phyloP scores from a whole-genome alignment of 2,113 vertebrate genomes.

The Xiphophorus maculatus region DNA sequence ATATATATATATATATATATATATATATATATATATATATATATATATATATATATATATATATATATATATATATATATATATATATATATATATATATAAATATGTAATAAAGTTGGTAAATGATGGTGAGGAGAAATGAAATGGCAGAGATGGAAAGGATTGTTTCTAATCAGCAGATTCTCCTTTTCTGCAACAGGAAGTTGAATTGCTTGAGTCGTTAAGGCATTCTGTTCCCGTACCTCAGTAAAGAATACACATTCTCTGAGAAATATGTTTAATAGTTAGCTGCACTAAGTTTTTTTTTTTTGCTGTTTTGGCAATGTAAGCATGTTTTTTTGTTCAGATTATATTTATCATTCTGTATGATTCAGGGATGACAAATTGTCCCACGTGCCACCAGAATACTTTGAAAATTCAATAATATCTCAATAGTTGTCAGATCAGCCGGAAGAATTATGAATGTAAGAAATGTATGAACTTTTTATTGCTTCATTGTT shows the following conservation, averaged over 20 bases:
- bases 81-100: too few species aligned
- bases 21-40: too few species aligned
- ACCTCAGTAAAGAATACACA: not conserved
- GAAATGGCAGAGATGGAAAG: not conserved
- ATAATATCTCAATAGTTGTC: not conserved
- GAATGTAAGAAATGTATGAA: slow-evolving; percentile 18
- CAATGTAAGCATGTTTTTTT: not conserved
- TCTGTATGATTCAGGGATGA: not conserved
- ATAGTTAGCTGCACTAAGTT: not conserved
- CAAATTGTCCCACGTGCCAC: not conserved
- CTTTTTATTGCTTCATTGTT: slow-evolving; percentile 1
- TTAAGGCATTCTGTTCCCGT: not conserved
- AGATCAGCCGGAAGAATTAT: not conserved
- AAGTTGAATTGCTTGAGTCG: not conserved
- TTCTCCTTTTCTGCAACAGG: not conserved
- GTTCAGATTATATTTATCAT: not conserved
- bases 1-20: too few species aligned
- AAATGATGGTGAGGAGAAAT: not conserved
- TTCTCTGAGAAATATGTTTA: not conserved
- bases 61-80: too few species aligned
- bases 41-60: too few species aligned
- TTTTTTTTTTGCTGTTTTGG: not conserved
- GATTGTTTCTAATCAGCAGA: not conserved
- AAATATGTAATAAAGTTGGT: too few species aligned
- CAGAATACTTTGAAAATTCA: too few species aligned